Conservation (phyloP, 2,113 vertebrate species). For the Myxocyprinus asiaticus region DNA sequence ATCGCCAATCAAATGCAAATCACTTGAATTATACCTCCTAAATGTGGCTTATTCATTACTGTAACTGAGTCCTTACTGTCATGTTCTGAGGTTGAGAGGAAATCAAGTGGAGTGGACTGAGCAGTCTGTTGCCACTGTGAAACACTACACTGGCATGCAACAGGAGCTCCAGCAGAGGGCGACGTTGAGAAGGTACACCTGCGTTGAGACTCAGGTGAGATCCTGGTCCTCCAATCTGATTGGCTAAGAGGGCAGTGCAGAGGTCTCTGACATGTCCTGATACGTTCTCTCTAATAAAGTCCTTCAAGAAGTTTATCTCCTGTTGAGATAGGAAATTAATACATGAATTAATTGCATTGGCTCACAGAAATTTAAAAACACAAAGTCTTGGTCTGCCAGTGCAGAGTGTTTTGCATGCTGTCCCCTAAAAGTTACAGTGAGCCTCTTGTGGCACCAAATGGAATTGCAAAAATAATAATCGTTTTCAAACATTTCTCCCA, state of each 20-base stretch:
- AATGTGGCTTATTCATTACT: too few species aligned
- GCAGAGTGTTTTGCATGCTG: too few species aligned
- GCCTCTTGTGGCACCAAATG: too few species aligned
- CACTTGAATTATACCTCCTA: too few species aligned
- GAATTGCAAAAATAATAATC: too few species aligned
- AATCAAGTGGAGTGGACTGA: constrained; percentile 64
- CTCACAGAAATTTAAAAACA: too few species aligned
- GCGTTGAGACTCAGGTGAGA: constrained; percentile 35
- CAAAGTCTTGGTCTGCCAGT: too few species aligned
- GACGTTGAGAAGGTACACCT: constrained; percentile 41
- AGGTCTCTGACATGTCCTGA: constrained; percentile 53
- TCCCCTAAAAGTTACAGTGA: too few species aligned
- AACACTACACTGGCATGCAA: constrained; percentile 70
- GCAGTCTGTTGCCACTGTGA: constrained; percentile 54
- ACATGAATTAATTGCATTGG: background rate
- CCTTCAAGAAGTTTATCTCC: constrained; percentile 48
- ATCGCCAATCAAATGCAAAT: too few species aligned
- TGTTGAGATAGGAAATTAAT: constrained; percentile 37
- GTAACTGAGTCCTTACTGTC: constrained; percentile 57
- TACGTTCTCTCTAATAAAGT: constrained; percentile 48
- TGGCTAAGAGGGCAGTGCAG: constrained; percentile 65
- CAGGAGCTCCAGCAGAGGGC: constrained; percentile 68
- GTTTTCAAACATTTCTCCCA: too few species aligned
- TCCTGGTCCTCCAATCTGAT: constrained; percentile 51
- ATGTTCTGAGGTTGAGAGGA: constrained; percentile 59